Conservation (phyloP, 2,113 vertebrate genomes). For the Meleagris gallopavo region DNA sequence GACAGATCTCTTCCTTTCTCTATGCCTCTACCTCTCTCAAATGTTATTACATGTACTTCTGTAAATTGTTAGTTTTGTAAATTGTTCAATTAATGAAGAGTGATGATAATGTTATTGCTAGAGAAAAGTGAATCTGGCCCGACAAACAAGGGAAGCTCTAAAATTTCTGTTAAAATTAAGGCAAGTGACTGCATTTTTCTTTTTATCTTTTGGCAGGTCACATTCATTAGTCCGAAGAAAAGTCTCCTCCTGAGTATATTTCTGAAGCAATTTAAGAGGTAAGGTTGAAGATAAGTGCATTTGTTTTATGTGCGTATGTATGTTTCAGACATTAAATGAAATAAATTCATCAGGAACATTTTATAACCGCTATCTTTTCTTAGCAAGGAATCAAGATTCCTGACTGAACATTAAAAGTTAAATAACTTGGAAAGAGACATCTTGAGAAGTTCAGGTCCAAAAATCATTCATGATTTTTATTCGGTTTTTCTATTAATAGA, state of each 20-base stretch:
- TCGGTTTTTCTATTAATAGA: not conserved
- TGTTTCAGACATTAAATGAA: not conserved
- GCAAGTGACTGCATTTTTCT: not conserved
- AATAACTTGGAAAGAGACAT: not conserved
- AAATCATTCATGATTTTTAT: not conserved
- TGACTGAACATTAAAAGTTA: not conserved
- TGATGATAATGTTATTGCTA: not conserved
- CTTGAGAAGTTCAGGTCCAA: not conserved
- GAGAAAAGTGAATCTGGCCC: rapidly evolving
- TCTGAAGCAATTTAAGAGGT: slow-evolving; percentile 96
- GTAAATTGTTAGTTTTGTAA: not conserved
- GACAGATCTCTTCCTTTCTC: not conserved
- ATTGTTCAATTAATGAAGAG: not conserved
- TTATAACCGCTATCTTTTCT: not conserved
- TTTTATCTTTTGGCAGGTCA: slow-evolving; percentile 78
- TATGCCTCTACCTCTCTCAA: not conserved
- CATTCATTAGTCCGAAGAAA: slow-evolving; percentile 90
- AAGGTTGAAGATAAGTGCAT: slow-evolving; percentile 28
- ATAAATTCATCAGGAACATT: not conserved
- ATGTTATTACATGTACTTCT: not conserved
- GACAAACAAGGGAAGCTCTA: not conserved
- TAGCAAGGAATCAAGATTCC: not conserved
- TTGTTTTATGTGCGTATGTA: not conserved
- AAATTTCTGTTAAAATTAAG: not conserved
- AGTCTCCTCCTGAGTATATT: slow-evolving; percentile 93